Conservation (phyloP, 2,888 invertebrate species). For the Agrochola macilenta region DNA sequence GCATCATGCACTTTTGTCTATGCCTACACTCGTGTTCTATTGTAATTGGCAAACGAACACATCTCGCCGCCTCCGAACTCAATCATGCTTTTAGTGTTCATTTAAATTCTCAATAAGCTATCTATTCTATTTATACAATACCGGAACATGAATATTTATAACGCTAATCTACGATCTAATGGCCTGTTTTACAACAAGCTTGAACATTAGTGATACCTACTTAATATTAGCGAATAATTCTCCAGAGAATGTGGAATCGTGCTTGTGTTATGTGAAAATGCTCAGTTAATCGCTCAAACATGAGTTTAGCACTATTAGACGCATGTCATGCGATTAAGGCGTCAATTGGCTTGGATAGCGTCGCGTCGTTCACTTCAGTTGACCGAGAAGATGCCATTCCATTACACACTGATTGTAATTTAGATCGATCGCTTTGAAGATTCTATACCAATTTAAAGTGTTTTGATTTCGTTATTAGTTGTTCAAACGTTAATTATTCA, state of each 20-base stretch:
- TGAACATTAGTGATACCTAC: conserved; percentile 35
- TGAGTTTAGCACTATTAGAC: conserved; percentile 47
- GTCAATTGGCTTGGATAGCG: conserved; percentile 52
- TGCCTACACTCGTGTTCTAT: conserved; percentile 49
- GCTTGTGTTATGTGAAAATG: conserved; percentile 47
- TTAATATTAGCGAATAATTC: conserved; percentile 33
- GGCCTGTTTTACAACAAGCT: conserved; percentile 41
- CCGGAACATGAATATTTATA: conserved; percentile 53
- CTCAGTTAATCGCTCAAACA: conserved; percentile 51
- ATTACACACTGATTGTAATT: conserved; percentile 52
- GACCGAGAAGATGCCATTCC: conserved; percentile 48
- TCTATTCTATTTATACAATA: conserved; percentile 33
- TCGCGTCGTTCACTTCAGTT: conserved; percentile 23
- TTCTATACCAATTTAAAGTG: conserved; percentile 8
- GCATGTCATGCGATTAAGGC: conserved; percentile 52
- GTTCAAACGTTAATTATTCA: conserved; percentile 24
- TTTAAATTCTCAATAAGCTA: conserved; percentile 24
- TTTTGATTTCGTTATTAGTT: conserved; percentile 19
- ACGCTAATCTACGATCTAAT: conserved; percentile 45
- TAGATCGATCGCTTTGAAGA: conserved; percentile 29
- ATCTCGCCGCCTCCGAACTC: conserved; percentile 14
- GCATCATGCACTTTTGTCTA: conserved; percentile 65
- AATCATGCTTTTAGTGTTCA: conserved; percentile 22
- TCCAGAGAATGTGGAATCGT: conserved; percentile 29
- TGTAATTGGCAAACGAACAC: conserved; percentile 49